These are phyloP conservation scores for Pipa parva DNA, from an alignment of 2,113 vertebrate genomes.

Conservation along the genomic window DNA sequence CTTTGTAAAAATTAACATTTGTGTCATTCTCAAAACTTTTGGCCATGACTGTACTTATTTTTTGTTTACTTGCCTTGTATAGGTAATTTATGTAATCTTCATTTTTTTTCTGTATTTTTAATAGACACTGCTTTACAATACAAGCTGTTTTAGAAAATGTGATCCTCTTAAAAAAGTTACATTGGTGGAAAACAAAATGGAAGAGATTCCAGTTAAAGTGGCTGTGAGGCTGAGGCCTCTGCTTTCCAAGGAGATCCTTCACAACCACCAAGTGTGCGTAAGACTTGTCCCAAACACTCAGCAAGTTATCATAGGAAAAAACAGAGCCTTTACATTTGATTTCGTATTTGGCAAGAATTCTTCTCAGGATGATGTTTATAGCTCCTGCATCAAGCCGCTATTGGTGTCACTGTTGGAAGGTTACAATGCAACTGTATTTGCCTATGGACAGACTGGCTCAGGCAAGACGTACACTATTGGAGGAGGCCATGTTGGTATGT, in stretches of 20 bases:
- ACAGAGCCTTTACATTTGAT: conserved; percentile 80
- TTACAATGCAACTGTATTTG: conserved; percentile 85
- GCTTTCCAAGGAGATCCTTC: conserved; percentile 77
- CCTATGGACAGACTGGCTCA: conserved; percentile 88
- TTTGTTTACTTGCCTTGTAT: too few relatives aligned
- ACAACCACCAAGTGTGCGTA: conserved; percentile 76
- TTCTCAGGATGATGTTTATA: conserved; percentile 78
- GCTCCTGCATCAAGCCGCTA: conserved; percentile 74
- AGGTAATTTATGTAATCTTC: too few relatives aligned
- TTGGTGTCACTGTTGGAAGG: conserved; percentile 73
- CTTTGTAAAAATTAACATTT: too few relatives aligned
- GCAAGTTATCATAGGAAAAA: conserved; percentile 75
- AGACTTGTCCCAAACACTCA: conserved; percentile 66
- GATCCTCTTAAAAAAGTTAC: not conserved
- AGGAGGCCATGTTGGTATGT: conserved; percentile 71
- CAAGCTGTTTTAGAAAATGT: not conserved
- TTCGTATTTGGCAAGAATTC: conserved; percentile 78
- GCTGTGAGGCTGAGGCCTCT: conserved; percentile 84
- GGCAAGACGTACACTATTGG: conserved; percentile 89
- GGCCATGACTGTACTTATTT: too few relatives aligned
- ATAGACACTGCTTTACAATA: too few relatives aligned
- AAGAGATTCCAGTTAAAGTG: conserved; percentile 77
- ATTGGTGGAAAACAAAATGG: conserved; percentile 57
- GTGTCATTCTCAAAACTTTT: too few relatives aligned
- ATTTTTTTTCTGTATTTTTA: too few relatives aligned